phyloP scores from a whole-genome alignment of 2,797 vertebrate species.

The Catostomus latipinnis region DNA sequence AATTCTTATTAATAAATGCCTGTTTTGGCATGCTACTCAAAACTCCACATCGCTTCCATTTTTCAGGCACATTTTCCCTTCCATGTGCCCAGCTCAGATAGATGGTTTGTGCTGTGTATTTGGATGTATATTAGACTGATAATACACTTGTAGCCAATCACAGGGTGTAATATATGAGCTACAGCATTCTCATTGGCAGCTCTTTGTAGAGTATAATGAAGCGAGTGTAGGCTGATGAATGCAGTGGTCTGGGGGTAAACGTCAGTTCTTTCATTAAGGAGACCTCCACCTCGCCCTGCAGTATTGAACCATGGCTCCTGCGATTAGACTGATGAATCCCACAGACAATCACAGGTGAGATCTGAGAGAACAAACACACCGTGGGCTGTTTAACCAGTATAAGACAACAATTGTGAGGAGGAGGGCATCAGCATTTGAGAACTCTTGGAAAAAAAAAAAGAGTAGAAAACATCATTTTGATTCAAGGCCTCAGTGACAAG shows the following conservation, averaged over 20 bases:
- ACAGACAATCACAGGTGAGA: slow-evolving; percentile 83
- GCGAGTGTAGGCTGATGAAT: slow-evolving; percentile 85
- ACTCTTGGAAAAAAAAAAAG: background rate
- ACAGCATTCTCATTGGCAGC: slow-evolving; percentile 84
- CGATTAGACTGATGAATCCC: slow-evolving; percentile 86
- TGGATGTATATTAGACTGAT: slow-evolving; percentile 58
- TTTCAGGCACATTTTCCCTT: slow-evolving; percentile 14
- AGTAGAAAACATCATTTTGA: no score
- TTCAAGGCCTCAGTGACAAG: no score
- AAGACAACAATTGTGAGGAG: background rate
- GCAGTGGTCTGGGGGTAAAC: slow-evolving; percentile 80
- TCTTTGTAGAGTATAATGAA: slow-evolving; percentile 84
- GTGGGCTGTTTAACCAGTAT: background rate
- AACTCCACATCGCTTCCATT: background rate
- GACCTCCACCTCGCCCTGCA: slow-evolving; percentile 83
- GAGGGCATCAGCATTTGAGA: background rate
- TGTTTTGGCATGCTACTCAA: background rate
- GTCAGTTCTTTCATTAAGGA: slow-evolving; percentile 90
- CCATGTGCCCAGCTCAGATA: slow-evolving; percentile 26
- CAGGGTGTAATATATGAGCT: slow-evolving; percentile 82
- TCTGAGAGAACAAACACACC: slow-evolving; percentile 55
- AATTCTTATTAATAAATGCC: background rate
- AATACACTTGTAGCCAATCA: slow-evolving; percentile 77
- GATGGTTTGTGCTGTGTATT: slow-evolving; percentile 50
- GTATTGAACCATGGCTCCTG: slow-evolving; percentile 84